Base-by-base conservation (phyloP, 2,113 vertebrate genomes). In the Uropsilus gracilis region DNA sequence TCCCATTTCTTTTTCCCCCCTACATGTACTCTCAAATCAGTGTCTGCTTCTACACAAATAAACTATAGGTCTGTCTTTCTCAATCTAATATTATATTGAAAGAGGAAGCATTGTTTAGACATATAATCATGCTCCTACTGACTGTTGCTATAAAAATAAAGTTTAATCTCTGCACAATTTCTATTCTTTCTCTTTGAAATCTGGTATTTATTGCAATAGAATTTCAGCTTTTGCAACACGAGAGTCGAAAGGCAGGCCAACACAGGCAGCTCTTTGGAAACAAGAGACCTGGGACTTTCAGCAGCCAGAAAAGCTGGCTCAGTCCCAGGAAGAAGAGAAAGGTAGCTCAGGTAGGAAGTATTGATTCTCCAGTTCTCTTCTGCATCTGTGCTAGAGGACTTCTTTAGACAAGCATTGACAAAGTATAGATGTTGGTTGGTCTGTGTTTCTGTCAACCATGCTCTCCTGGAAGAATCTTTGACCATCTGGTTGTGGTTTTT, bases 191-290 rank as follows among this genome's bases (percentile, higher is more conserved):
- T 78, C 71, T 96, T 91, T 94, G 93, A 97, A 97, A 96, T 96
- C 91, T 96, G 95, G 91, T 97, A 86, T 97, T 96, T 97, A 95
- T 89, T 97, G 93, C 93, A 89, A 95, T 63, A 97, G 89, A 96
- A 94, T 73, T 95, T 94, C 75, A 93, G 83, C 94, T 96, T 97
- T 95, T 96, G 83, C 83, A 97, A 96, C 69, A 93, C 50, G 91
- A 96, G 93, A 83, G 32, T 76, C 82, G 86, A 96, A 80, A 96
- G 68, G 89, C 55, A 97, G 83, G 89, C 83, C 93, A 97, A 89
- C 78, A 95, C 14, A 91, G 94, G 75, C 78, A 7, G 53, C 73
- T 95, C 55, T 64, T 84, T 96, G 93, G 69, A 95, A 96, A 92
- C 53, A 76, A 86, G 78, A 91, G 80, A 86, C 53, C 34, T 96